Evolutionary conservation across 37 sponge, comb jelly and placozoan genomes (phyloP).

Genomic region (Diacarnus erythraeanus): DNA sequence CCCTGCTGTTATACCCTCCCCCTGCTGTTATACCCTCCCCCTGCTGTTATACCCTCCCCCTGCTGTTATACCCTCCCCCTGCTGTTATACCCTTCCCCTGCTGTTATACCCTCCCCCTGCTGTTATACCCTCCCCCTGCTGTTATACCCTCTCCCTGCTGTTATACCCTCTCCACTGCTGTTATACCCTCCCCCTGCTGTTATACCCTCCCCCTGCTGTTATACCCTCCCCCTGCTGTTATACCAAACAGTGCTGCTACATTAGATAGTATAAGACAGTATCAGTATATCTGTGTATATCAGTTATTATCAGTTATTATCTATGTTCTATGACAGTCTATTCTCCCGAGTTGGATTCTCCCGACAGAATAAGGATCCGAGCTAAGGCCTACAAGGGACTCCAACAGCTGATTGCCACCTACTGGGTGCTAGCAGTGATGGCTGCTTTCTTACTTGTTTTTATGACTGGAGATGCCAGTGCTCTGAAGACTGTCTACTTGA

Average conservation of each 20-base stretch:
- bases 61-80: background rate
- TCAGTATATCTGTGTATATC: no score
- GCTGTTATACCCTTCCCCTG: background rate
- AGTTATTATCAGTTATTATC: no score
- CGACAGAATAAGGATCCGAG: no score
- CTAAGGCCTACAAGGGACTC: no score
- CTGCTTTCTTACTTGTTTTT: conserved; percentile 78
- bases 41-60: background rate
- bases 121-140: background rate
- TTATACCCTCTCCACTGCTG: background rate
- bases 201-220: background rate
- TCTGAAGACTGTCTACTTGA: conserved; percentile 69
- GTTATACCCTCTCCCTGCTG: background rate
- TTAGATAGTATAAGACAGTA: no score
- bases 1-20: background rate
- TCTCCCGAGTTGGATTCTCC: no score
- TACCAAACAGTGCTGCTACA: no score
- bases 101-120: background rate
- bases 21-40: background rate
- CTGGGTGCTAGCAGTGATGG: conserved; percentile 74
- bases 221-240: no score
- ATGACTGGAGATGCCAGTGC: conserved; percentile 56
- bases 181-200: background rate
- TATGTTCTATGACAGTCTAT: no score
- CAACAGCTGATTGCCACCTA: conserved; percentile 38